phyloP scores from a whole-genome alignment of 2,797 vertebrate genomes.

The Percopsis omiscomaycus region DNA sequence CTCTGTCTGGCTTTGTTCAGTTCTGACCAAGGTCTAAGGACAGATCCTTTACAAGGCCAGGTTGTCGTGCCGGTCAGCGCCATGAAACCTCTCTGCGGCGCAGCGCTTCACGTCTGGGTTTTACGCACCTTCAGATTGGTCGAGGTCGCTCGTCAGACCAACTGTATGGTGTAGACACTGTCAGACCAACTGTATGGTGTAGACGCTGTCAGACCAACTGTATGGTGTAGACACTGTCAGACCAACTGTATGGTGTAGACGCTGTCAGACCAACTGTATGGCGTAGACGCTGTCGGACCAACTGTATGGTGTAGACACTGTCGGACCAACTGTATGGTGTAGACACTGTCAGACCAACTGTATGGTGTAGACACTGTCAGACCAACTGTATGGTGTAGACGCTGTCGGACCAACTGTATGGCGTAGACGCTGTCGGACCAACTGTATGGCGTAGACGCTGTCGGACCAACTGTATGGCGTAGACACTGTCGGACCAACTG shows the following conservation, averaged over 20 bases:
- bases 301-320: conserved; percentile 16
- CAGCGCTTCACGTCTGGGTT: too few species aligned
- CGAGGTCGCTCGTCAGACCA: background rate
- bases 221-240: conserved; percentile 20
- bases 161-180: conserved; percentile 16
- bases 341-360: background rate
- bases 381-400: background rate
- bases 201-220: background rate
- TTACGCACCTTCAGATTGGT: too few species aligned
- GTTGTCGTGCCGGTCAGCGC: too few species aligned
- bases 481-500: conserved; percentile 15
- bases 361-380: conserved; percentile 17
- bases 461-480: background rate
- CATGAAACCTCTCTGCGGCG: too few species aligned
- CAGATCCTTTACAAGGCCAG: too few species aligned
- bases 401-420: conserved; percentile 18
- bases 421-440: conserved; percentile 24
- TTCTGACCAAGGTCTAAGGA: too few species aligned
- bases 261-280: background rate
- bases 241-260: too few species aligned
- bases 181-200: too few species aligned
- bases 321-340: too few species aligned
- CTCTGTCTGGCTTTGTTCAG: too few species aligned
- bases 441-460: too few species aligned
- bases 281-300: conserved; percentile 14